Evolutionary conservation across 92 coral and sea anemone species (phyloP).

Genomic region (Porites evermanni): DNA sequence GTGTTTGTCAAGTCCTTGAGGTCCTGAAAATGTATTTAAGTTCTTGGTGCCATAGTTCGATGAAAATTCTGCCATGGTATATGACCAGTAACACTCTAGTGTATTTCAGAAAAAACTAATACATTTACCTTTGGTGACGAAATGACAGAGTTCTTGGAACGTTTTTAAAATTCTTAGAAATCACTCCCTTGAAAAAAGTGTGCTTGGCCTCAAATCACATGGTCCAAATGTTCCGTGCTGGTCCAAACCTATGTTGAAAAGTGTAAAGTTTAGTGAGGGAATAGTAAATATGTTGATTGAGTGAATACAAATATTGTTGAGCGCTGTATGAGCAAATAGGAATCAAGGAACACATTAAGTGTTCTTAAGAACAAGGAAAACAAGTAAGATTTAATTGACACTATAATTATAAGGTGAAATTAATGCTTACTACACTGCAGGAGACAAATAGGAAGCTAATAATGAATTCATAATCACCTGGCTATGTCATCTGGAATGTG

Average conservation of each 20-base stretch:
- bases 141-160: neutral
- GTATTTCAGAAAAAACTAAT: neutral
- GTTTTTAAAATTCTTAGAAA: neutral
- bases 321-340: too few species aligned
- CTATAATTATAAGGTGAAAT: too few species aligned
- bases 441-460: too few species aligned
- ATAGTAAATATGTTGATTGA: too few species aligned
- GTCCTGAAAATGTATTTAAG: conserved; percentile 21
- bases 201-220: conserved; percentile 11
- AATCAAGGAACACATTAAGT: too few species aligned
- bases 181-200: conserved; percentile 20
- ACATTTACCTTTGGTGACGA: too few species aligned
- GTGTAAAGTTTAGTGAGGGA: neutral
- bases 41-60: conserved; percentile 2
- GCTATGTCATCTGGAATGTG: too few species aligned
- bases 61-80: conserved; percentile 3
- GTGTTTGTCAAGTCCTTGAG: conserved; percentile 10
- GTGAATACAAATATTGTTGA: too few species aligned
- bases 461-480: too few species aligned
- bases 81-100: neutral
- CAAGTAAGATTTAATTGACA: too few species aligned
- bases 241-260: conserved; percentile 22
- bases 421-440: too few species aligned
- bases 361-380: too few species aligned
- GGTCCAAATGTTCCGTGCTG: neutral